A percentile compares a stretch with the other conserved stretches of the same genome.
phyloP scores from a whole-genome alignment of 2,113 vertebrate species.

The Hyla sarda region DNA sequence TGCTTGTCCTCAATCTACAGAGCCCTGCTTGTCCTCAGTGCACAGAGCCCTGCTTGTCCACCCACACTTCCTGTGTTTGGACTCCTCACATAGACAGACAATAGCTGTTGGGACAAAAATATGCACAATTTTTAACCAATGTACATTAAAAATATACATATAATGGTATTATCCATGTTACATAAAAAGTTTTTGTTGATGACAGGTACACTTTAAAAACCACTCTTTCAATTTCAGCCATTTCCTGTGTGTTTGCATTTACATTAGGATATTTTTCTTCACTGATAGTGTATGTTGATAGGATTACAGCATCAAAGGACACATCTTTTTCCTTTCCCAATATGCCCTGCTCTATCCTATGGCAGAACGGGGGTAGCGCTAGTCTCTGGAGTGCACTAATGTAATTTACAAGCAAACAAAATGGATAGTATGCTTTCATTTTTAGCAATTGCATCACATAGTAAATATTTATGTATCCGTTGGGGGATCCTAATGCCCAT shows the following conservation, averaged over 20 bases:
- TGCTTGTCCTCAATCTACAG: too few relatives aligned
- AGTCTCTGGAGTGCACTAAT: slow-evolving; percentile 42
- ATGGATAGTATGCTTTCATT: slow-evolving; percentile 52
- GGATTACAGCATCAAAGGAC: slow-evolving; percentile 49
- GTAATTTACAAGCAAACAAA: slow-evolving; percentile 56
- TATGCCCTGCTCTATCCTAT: slow-evolving; percentile 15
- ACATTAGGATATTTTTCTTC: slow-evolving; percentile 23
- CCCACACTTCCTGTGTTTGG: too few relatives aligned
- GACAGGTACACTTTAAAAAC: too few relatives aligned
- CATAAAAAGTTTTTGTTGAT: too few relatives aligned
- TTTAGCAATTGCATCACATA: slow-evolving; percentile 41
- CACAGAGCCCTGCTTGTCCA: too few relatives aligned
- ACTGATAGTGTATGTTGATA: slow-evolving; percentile 15
- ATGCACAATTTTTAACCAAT: too few relatives aligned
- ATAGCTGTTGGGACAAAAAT: too few relatives aligned
- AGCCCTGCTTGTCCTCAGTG: too few relatives aligned
- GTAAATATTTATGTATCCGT: slow-evolving; percentile 56
- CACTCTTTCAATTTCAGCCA: neutral
- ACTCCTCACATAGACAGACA: too few relatives aligned
- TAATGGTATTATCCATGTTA: too few relatives aligned
- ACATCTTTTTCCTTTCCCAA: neutral
- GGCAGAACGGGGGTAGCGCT: slow-evolving; percentile 21
- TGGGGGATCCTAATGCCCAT: slow-evolving; percentile 48
- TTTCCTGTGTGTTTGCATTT: slow-evolving; percentile 30
- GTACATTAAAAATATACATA: too few relatives aligned